Conservation (phyloP, 2,113 vertebrate species). For the Eretmochelys imbricata region DNA sequence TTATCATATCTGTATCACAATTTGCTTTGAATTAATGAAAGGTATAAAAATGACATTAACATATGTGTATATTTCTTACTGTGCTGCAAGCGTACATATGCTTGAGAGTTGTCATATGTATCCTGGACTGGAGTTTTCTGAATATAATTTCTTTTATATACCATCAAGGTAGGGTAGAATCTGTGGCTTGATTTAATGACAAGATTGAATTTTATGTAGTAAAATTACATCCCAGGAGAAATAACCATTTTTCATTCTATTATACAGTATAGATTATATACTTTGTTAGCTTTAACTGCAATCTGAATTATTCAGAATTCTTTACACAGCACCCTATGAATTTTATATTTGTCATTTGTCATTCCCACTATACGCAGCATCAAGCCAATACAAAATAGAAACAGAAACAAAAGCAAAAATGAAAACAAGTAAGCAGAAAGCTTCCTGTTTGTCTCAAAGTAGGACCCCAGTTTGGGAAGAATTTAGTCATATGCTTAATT, state of each 20-base stretch:
- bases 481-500: background rate
- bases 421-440: background rate
- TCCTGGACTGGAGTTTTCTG: background rate
- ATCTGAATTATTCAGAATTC: slow-evolving; percentile 49
- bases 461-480: background rate
- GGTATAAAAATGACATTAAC: background rate
- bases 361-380: background rate
- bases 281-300: slow-evolving; percentile 3
- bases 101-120: background rate
- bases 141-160: background rate
- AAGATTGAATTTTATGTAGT: background rate
- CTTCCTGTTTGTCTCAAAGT: background rate
- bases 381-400: slow-evolving; percentile 13
- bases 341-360: slow-evolving; percentile 31
- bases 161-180: background rate
- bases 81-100: background rate
- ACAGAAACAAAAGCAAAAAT: background rate
- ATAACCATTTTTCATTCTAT: background rate
- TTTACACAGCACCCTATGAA: slow-evolving; percentile 10
- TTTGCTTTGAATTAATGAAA: background rate
- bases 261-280: slow-evolving; percentile 23
- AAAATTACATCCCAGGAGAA: background rate
- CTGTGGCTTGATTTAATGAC: background rate
- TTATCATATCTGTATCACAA: background rate
- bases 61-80: background rate